A percentile compares a stretch with the other conserved stretches of the same genome.
These are phyloP conservation scores for Geotrypetes seraphini DNA, from an alignment of 2,797 vertebrate genomes.

Conservation along the genomic window DNA sequence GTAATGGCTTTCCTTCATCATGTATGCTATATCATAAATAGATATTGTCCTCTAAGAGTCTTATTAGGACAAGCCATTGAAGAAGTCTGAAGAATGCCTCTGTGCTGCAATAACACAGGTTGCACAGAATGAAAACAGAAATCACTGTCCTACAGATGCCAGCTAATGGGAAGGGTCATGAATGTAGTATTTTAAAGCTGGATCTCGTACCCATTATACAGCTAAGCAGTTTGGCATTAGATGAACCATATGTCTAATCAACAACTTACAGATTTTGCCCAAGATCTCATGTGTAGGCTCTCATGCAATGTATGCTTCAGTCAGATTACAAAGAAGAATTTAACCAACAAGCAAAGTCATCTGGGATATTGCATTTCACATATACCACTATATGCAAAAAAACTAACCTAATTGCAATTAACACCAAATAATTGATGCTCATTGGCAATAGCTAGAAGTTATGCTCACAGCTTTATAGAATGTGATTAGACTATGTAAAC, in stretches of 20 bases:
- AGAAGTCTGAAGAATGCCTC: not conserved
- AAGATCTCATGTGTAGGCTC: not conserved
- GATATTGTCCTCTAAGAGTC: not conserved
- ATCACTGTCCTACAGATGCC: conserved; percentile 1
- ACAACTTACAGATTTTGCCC: not conserved
- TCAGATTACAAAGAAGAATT: not conserved
- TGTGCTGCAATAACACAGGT: not conserved
- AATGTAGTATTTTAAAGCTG: not conserved
- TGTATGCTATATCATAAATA: conserved; percentile 5
- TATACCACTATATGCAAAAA: too few species aligned
- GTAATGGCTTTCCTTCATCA: conserved; percentile 15
- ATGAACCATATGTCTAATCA: too few species aligned
- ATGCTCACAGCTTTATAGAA: too few species aligned
- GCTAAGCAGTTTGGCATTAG: too few species aligned
- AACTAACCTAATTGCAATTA: too few species aligned
- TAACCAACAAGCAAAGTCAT: too few species aligned
- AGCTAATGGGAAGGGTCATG: not conserved
- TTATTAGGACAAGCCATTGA: conserved; percentile 1
- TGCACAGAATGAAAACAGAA: not conserved
- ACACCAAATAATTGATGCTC: too few species aligned
- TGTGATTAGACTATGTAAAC: too few species aligned
- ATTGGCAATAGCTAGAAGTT: too few species aligned
- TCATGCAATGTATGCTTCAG: not conserved
- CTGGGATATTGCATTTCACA: too few species aligned
- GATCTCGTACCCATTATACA: not conserved